phyloP scores from a whole-genome alignment of 2,113 vertebrate genomes.

The Petromus typicus region DNA sequence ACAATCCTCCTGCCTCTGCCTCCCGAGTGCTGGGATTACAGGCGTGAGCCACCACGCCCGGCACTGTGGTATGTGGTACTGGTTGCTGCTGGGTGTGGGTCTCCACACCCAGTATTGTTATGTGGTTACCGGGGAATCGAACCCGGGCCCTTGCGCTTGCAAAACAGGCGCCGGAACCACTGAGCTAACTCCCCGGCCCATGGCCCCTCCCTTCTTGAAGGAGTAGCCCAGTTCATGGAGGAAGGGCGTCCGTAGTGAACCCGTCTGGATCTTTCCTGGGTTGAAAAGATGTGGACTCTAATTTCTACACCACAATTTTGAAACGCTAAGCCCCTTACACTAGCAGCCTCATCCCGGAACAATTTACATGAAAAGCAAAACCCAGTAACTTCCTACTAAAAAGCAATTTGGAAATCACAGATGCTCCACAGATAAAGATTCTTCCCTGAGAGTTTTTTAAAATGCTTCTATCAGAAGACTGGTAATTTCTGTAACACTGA shows the following conservation, averaged over 20 bases:
- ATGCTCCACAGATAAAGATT: not conserved
- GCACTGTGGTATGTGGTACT: too few species aligned
- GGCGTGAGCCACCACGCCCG: too few species aligned
- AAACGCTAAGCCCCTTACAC: constrained; percentile 26
- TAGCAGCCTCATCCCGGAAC: not conserved
- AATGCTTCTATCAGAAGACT: not conserved
- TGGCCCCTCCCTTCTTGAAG: not conserved
- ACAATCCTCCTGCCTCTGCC: too few species aligned
- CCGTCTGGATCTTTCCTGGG: not conserved
- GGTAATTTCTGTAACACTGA: not conserved
- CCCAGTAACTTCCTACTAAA: not conserved
- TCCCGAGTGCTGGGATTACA: too few species aligned
- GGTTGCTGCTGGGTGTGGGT: too few species aligned
- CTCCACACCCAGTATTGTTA: too few species aligned
- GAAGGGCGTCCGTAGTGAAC: not conserved
- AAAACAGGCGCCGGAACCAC: too few species aligned
- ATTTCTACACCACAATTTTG: constrained; percentile 44
- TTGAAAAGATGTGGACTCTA: constrained; percentile 54
- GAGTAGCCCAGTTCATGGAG: not conserved
- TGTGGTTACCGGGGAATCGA: too few species aligned
- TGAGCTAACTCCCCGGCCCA: too few species aligned
- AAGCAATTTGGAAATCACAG: constrained; percentile 18
- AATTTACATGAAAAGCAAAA: constrained; percentile 14
- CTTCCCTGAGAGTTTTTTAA: constrained; percentile 27
- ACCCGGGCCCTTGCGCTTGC: too few species aligned